These are phyloP conservation scores for Condylostylus longicornis DNA, from an alignment of 1,140 invertebrate species.

Conservation along the genomic window DNA sequence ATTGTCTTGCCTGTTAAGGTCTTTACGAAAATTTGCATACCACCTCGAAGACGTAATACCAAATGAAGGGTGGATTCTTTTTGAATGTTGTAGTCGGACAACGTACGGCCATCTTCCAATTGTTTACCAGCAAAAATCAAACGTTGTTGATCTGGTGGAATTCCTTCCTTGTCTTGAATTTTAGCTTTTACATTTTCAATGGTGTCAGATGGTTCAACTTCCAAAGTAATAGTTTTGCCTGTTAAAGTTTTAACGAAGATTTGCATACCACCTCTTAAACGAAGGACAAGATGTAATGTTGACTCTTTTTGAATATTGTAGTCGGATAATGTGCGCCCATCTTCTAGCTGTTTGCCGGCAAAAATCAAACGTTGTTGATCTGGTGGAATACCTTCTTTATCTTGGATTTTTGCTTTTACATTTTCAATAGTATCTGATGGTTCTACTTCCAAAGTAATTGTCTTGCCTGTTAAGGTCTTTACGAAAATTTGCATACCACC, in stretches of 20 bases:
- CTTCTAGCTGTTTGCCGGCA: conserved; percentile 62
- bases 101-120: conserved; percentile 75
- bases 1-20: conserved; percentile 71
- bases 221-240: conserved; percentile 82
- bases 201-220: conserved; percentile 75
- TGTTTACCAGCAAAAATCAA: conserved; percentile 84
- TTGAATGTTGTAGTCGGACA: conserved; percentile 85
- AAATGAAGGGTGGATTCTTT: conserved; percentile 82
- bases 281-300: conserved; percentile 70
- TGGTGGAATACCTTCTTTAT: conserved; percentile 56
- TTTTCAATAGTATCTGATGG: conserved; percentile 66
- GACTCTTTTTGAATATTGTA: conserved; percentile 82
- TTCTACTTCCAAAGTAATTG: conserved; percentile 65
- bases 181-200: conserved; percentile 87
- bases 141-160: conserved; percentile 71
- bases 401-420: conserved; percentile 63
- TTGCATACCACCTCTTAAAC: conserved; percentile 79
- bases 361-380: conserved; percentile 59
- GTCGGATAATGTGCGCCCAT: conserved; percentile 60
- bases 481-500: conserved; percentile 79
- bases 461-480: conserved; percentile 67
- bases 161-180: conserved; percentile 76
- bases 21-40: conserved; percentile 70
- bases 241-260: conserved; percentile 85
- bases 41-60: conserved; percentile 74